A percentile compares a stretch with the other conserved stretches of the same genome.
Conservation (phyloP, 2,113 vertebrate genomes). For the Hemiscyllium ocellatum region DNA sequence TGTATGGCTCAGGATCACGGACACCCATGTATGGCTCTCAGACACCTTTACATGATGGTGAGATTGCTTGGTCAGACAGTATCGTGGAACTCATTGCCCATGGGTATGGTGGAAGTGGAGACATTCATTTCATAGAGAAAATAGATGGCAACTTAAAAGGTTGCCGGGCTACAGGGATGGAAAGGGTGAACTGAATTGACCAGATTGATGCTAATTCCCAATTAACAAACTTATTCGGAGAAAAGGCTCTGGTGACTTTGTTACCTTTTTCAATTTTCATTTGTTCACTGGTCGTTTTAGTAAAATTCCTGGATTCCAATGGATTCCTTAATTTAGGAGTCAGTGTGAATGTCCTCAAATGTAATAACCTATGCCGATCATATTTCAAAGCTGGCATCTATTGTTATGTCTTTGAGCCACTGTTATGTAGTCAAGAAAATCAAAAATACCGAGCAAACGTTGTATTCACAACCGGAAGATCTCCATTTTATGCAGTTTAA, state of each 20-base stretch:
- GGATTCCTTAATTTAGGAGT: neutral
- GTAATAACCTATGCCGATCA: neutral
- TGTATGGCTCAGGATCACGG: slow-evolving; percentile 82
- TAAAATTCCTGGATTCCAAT: neutral
- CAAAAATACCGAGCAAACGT: neutral
- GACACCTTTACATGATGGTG: slow-evolving; percentile 85
- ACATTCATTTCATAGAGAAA: neutral
- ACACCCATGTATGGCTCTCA: slow-evolving; percentile 90
- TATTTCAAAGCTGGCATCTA: neutral
- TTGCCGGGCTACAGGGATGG: no score
- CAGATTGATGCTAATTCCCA: no score
- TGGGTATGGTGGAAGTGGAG: neutral
- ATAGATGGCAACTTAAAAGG: neutral
- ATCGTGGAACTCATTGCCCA: neutral
- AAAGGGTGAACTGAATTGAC: no score
- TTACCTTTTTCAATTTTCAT: neutral
- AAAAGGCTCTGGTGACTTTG: neutral
- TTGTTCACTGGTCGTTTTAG: neutral
- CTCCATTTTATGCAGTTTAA: neutral
- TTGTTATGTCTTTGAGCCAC: neutral
- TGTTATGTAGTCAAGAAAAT: neutral
- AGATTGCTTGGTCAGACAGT: slow-evolving; percentile 41
- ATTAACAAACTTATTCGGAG: neutral
- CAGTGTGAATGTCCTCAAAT: neutral
- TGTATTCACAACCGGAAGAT: neutral